phyloP scores from a whole-genome alignment of 2,113 vertebrate species.

The Hiodon alosoides region DNA sequence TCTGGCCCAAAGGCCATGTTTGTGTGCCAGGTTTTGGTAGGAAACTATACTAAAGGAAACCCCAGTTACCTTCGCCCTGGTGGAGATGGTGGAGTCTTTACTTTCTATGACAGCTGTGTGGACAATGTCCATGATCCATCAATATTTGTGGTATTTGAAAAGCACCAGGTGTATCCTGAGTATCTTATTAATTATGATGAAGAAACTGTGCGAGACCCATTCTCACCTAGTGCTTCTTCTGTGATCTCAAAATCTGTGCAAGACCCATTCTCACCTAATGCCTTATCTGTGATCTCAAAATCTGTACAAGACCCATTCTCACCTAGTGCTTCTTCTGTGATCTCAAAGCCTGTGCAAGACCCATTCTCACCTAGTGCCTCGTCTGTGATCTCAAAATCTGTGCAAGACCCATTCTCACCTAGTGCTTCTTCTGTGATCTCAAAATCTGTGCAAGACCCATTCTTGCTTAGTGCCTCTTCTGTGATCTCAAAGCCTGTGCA shows the following conservation, averaged over 20 bases:
- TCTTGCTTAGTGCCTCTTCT: background rate
- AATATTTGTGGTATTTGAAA: slow-evolving; percentile 87
- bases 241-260: background rate
- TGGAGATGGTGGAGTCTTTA: slow-evolving; percentile 43
- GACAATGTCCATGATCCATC: slow-evolving; percentile 64
- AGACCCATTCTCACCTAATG: too few species aligned
- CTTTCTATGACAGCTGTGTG: slow-evolving; percentile 85
- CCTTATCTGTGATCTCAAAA: background rate
- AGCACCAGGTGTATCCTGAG: slow-evolving; percentile 85
- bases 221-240: background rate
- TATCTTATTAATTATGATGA: slow-evolving; percentile 76
- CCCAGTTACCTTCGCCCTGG: slow-evolving; percentile 61
- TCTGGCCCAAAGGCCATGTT: slow-evolving; percentile 63
- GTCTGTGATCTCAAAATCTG: background rate
- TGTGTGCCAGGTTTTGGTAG: slow-evolving; percentile 77
- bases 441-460: background rate
- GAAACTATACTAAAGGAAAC: slow-evolving; percentile 66
- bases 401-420: background rate
- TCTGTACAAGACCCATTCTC: too few species aligned
- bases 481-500: too few species aligned
- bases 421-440: background rate
- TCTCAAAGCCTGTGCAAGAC: background rate
- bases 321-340: background rate
- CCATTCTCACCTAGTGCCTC: background rate
- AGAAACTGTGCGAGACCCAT: background rate